Percentiles rank a stretch among this genome's conserved stretches.
Evolutionary conservation across 2,113 vertebrate species (phyloP).

Genomic region (Gasterosteus nipponicus): DNA sequence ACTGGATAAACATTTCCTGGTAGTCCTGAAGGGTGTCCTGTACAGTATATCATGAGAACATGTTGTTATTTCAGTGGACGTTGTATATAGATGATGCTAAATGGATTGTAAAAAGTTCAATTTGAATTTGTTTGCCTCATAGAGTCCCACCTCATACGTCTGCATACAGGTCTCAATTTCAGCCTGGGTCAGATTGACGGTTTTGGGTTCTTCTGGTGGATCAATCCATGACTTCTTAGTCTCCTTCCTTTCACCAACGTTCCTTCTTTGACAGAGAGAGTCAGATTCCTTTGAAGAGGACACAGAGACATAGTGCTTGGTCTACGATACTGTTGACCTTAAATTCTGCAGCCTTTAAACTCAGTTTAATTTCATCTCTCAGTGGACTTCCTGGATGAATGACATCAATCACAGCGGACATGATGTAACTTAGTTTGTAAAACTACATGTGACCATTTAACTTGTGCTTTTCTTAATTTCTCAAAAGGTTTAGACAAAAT

Average conservation of each 20-base stretch:
- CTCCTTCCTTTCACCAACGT: conserved; percentile 61
- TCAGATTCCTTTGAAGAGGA: conserved; percentile 46
- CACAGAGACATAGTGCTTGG: conserved; percentile 34
- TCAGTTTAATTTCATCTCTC: neutral
- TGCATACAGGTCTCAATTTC: conserved; percentile 98
- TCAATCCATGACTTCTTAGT: conserved; percentile 92
- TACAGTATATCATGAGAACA: neutral
- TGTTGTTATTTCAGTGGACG: neutral
- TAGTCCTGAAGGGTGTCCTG: conserved; percentile 97
- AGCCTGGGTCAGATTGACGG: conserved; percentile 87
- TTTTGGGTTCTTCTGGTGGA: conserved; percentile 87
- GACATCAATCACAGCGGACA: neutral
- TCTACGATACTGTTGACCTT: neutral
- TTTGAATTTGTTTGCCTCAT: neutral
- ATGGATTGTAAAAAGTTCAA: neutral
- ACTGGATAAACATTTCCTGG: conserved; percentile 99
- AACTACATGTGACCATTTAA: neutral
- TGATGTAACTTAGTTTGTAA: neutral
- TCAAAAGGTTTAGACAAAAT: neutral
- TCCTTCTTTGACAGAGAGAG: conserved; percentile 64
- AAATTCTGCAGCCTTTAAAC: neutral
- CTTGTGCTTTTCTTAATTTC: neutral
- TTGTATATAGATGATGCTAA: neutral
- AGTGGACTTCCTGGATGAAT: neutral
- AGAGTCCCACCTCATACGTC: conserved; percentile 88